Conservation (phyloP, 2,797 vertebrate genomes). For the Tinamus major region DNA sequence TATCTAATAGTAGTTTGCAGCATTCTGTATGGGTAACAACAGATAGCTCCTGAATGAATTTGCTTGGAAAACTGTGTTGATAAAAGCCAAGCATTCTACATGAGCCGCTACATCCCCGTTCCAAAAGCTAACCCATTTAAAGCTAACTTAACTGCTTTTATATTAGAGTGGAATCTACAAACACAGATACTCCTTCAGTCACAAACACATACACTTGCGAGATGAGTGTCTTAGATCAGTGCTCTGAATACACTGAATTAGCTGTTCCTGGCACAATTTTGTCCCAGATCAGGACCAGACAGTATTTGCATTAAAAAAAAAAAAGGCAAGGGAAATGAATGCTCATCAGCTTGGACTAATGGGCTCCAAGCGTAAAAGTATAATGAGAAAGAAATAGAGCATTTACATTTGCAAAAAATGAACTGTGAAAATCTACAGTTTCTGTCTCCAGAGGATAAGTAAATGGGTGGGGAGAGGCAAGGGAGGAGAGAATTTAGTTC, state of each 20-base stretch:
- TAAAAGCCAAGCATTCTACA: not conserved
- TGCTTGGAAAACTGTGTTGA: not conserved
- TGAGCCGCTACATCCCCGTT: not conserved
- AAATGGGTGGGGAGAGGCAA: not conserved
- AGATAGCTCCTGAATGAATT: not conserved
- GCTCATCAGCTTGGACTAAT: not conserved
- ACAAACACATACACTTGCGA: not conserved
- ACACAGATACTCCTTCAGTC: not conserved
- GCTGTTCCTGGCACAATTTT: not conserved
- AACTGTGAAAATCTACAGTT: not conserved
- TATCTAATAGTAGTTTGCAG: not conserved
- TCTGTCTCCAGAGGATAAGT: not conserved
- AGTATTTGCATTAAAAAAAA: not conserved
- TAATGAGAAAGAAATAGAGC: not conserved
- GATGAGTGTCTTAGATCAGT: not conserved
- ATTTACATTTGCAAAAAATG: not conserved
- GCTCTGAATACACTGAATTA: not conserved
- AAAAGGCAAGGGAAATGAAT: constrained; percentile 14
- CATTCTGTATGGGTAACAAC: not conserved
- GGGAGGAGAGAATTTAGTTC: not conserved
- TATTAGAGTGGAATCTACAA: constrained; percentile 1
- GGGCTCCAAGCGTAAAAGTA: not conserved
- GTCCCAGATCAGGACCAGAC: not conserved
- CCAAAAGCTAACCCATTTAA: not conserved
- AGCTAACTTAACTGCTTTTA: not conserved